Percentiles rank a stretch among this genome's conserved stretches.
Evolutionary conservation across 2,888 invertebrate genomes (phyloP).

Genomic region (Drosophila testacea): DNA sequence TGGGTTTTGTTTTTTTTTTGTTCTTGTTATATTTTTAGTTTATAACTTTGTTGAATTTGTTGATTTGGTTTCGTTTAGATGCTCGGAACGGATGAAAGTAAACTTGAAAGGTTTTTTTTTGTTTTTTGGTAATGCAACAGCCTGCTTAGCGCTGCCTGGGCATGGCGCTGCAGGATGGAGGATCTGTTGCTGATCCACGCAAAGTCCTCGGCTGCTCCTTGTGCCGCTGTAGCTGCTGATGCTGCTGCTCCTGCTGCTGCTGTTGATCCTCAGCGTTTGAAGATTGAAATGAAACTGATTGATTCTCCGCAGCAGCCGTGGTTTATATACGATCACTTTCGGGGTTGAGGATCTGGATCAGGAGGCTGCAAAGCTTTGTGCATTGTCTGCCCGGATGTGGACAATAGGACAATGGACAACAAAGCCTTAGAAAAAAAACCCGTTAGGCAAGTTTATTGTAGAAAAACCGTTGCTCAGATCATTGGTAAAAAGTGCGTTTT

Average conservation of each 20-base stretch:
- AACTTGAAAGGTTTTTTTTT: conserved; percentile 49
- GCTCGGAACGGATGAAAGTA: conserved; percentile 57
- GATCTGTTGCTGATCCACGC: conserved; percentile 59
- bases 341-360: conserved; percentile 39
- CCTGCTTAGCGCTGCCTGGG: conserved; percentile 57
- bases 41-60: conserved; percentile 51
- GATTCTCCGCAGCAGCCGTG: conserved; percentile 78
- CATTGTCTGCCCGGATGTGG: conserved; percentile 66
- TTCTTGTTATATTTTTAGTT: conserved; percentile 31
- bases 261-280: conserved; percentile 78
- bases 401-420: conserved; percentile 64
- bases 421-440: conserved; percentile 59
- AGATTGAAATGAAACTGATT: conserved; percentile 84
- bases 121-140: conserved; percentile 59
- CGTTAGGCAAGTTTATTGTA: conserved; percentile 79
- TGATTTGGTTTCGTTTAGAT: conserved; percentile 34
- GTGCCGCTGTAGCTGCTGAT: conserved; percentile 39
- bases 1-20: conserved; percentile 33
- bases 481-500: conserved; percentile 66
- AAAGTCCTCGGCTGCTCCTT: conserved; percentile 58
- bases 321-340: conserved; percentile 72
- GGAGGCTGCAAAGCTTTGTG: conserved; percentile 65
- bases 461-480: conserved; percentile 71
- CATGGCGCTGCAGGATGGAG: conserved; percentile 62
- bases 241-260: conserved; percentile 56